Evolutionary conservation across 2,888 invertebrate genomes (phyloP), one percentile per base, ranked within the genome.

Genomic region (Ellobium chinense): DNA sequence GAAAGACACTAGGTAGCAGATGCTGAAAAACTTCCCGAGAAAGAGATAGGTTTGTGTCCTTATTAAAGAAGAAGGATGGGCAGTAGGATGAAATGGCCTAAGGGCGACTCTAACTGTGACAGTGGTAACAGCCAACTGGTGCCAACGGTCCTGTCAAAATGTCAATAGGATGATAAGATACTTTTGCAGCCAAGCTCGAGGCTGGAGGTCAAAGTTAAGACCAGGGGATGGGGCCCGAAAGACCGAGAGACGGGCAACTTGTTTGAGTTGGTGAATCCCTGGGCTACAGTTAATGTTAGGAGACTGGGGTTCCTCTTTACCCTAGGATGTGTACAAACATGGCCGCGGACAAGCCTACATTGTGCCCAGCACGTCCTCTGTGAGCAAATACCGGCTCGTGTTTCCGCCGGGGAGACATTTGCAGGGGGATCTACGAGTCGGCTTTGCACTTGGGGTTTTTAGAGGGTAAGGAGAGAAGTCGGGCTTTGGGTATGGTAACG

Each of bases 261-360:
- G 56, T 70, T 70, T 70, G 70, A 29, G 12, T n/a, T 56, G 56
- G 70, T 2, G 56, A 31, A 21, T 9, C n/a, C n/a, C 34, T 29
- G 34, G 56, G 70, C 56, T 31, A n/a, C 70, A 70, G 56, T 34
- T 29, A 31, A 56, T 21, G 31, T 70, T 29, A 54, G 27, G 56
- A 34, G 70, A 29, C 70, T 68, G 24, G 24, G 37, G 14, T 18
- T 24, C 60, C 27, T 37, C 27, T 73, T 37, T 36, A 27, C 60
- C 62, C 46, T 12, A 24, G 34, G 36, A 65, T 76, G 76, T 76
- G 66, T 76, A 65, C 76, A 76, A 76, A 76, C 65, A 76, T 29
- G 31, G 24, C 46, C 34, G 5, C 76, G 12, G 66, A 76, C 66
- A 56, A 27, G 29, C 37, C 14, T 27, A 56, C 46, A 76, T 76